phyloP scores from a whole-genome alignment of 2,888 invertebrate genomes.

The Thymelicus lineola region DNA sequence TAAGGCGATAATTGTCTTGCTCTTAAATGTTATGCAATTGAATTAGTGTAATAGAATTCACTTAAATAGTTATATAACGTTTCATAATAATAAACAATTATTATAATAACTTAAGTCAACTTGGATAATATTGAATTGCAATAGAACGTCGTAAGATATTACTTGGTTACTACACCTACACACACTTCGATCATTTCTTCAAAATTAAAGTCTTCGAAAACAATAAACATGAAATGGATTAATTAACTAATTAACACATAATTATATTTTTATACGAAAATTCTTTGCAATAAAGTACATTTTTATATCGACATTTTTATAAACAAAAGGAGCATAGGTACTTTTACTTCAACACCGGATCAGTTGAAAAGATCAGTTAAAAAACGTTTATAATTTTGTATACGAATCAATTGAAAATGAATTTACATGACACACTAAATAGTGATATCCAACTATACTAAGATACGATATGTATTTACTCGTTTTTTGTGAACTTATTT shows the following conservation, averaged over 20 bases:
- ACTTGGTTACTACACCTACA: too few relatives aligned
- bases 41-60: conserved; percentile 34
- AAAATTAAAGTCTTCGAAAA: not conserved
- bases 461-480: too few relatives aligned
- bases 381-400: not conserved
- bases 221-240: not conserved
- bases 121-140: too few relatives aligned
- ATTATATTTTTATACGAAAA: not conserved
- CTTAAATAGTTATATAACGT: conserved; percentile 8
- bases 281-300: not conserved
- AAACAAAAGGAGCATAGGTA: not conserved
- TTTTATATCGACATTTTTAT: not conserved
- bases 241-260: not conserved
- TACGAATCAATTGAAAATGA: not conserved
- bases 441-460: too few relatives aligned
- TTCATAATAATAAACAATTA: not conserved
- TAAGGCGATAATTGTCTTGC: conserved; percentile 40
- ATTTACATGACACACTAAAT: not conserved
- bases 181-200: not conserved
- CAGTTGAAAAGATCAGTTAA: not conserved
- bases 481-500: too few relatives aligned
- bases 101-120: too few relatives aligned
- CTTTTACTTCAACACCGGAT: not conserved
- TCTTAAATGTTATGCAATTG: conserved; percentile 39
- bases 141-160: too few relatives aligned